Percentiles rank a stretch among this genome's conserved stretches.
These are phyloP conservation scores for Apogon talboti DNA, from an alignment of 2,797 vertebrate species.

Conservation along the genomic window DNA sequence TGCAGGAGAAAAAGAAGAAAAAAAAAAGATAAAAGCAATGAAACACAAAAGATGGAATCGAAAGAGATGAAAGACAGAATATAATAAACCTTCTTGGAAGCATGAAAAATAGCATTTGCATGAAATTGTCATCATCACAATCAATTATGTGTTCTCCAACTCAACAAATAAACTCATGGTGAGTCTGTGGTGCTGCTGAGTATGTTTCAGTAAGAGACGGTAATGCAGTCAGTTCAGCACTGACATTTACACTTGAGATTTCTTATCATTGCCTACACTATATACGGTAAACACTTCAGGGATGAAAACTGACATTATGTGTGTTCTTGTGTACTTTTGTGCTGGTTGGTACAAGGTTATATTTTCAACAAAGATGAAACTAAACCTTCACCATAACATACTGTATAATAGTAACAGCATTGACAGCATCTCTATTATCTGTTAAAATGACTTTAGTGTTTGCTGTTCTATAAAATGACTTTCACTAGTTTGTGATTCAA, in stretches of 20 bases:
- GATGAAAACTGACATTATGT: too few species aligned
- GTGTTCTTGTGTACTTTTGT: too few species aligned
- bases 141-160: slow-evolving; percentile 3
- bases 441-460: too few species aligned
- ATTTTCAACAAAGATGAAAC: too few species aligned
- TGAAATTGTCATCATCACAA: not conserved
- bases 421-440: too few species aligned
- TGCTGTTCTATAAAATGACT: too few species aligned
- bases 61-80: slow-evolving; percentile 9
- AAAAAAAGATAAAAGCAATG: slow-evolving; percentile 15
- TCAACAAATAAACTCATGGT: slow-evolving; percentile 2
- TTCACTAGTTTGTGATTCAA: not conserved
- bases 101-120: slow-evolving; percentile 12
- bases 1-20: not conserved
- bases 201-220: not conserved
- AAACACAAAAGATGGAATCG: not conserved
- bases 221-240: not conserved
- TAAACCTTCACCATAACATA: too few species aligned
- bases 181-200: not conserved
- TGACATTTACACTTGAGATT: not conserved
- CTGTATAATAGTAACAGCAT: too few species aligned
- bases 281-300: not conserved
- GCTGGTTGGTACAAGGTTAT: too few species aligned
- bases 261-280: not conserved
- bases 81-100: not conserved